phyloP scores from a whole-genome alignment of 2,113 vertebrate genomes.

The Baryphthengus martii region DNA sequence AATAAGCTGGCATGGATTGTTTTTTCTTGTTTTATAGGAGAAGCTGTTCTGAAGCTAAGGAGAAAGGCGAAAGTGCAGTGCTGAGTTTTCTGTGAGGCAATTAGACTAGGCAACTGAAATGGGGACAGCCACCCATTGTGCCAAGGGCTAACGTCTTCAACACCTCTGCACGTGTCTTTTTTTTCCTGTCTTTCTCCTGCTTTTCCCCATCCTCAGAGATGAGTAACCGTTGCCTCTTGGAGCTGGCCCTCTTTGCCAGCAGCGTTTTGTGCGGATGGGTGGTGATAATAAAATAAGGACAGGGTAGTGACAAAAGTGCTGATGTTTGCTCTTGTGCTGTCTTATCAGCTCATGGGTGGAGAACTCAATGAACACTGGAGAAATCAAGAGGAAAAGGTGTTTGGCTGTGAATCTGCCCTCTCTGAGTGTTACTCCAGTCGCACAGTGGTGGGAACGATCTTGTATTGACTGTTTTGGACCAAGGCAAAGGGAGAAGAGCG shows the following conservation, averaged over 20 bases:
- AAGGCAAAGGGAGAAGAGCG: neutral
- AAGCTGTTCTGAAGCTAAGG: neutral
- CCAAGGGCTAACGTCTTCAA: constrained; percentile 3
- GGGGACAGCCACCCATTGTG: neutral
- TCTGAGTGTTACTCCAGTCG: neutral
- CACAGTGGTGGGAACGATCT: neutral
- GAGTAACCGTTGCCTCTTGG: neutral
- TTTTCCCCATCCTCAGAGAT: neutral
- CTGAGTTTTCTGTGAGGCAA: neutral
- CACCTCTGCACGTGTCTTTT: constrained; percentile 43
- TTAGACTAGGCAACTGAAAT: neutral
- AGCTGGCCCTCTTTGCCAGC: neutral
- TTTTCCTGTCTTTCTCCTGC: neutral
- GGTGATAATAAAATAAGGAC: neutral
- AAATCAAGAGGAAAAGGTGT: neutral
- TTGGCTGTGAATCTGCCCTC: neutral
- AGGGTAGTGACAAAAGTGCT: neutral
- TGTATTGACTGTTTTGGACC: neutral
- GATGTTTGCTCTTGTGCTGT: neutral
- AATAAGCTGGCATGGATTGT: neutral
- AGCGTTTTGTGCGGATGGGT: neutral
- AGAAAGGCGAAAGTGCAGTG: neutral
- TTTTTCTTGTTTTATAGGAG: neutral
- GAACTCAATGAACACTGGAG: neutral
- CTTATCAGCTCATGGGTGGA: neutral